Percentiles rank a stretch among this genome's conserved stretches.
Evolutionary conservation across 2,888 invertebrate genomes (phyloP).

Genomic region (Tetranychus piercei): DNA sequence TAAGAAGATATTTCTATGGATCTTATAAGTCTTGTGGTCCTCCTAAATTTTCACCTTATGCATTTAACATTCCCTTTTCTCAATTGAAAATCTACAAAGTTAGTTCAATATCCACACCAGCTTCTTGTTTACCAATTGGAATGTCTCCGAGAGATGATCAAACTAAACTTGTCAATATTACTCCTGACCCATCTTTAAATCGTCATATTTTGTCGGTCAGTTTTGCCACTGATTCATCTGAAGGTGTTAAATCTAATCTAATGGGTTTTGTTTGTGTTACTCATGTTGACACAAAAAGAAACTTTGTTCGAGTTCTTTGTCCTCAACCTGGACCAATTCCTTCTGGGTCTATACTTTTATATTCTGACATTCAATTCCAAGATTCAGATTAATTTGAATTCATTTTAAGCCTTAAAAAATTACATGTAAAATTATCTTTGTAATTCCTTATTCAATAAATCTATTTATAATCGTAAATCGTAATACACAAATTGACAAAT

Average conservation of each 20-base stretch:
- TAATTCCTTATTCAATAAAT: too few relatives aligned
- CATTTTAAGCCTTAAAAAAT: too few relatives aligned
- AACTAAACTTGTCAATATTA: conserved; percentile 64
- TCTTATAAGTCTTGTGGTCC: not conserved
- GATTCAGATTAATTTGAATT: conserved; percentile 42
- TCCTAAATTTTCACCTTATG: conserved; percentile 61
- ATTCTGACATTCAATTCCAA: conserved; percentile 86
- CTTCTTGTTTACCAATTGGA: conserved; percentile 87
- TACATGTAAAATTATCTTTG: too few relatives aligned
- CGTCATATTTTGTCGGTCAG: conserved; percentile 78
- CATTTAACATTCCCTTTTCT: conserved; percentile 74
- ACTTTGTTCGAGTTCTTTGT: conserved; percentile 68
- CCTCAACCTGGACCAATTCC: conserved; percentile 86
- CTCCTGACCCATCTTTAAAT: conserved; percentile 46
- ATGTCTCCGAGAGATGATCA: conserved; percentile 75
- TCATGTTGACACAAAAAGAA: conserved; percentile 71
- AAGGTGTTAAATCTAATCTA: conserved; percentile 61
- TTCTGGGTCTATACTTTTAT: conserved; percentile 52
- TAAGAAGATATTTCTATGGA: conserved; percentile 91
- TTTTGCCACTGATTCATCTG: conserved; percentile 62
- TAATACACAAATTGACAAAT: too few relatives aligned
- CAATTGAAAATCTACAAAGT: conserved; percentile 83
- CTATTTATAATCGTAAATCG: too few relatives aligned
- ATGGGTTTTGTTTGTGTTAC: conserved; percentile 70
- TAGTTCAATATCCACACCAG: conserved; percentile 53